phyloP scores from a whole-genome alignment of 2,888 invertebrate species.

The Rhogogaster chlorosoma region DNA sequence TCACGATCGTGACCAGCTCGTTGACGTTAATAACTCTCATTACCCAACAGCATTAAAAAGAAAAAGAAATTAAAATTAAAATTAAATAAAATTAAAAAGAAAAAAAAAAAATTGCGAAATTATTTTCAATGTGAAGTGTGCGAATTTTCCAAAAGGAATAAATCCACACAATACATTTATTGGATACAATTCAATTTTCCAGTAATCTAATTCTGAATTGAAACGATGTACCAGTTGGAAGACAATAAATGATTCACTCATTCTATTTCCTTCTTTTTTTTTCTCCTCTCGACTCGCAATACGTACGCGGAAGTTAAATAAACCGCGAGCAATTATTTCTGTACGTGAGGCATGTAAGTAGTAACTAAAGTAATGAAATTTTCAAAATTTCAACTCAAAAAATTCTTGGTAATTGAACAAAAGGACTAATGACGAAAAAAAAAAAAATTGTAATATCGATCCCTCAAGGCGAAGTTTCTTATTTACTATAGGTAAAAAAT shows the following conservation, averaged over 20 bases:
- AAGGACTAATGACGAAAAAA: not conserved
- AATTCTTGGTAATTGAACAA: not conserved
- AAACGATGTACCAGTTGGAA: not conserved
- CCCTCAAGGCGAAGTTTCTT: not conserved
- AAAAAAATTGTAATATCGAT: not conserved
- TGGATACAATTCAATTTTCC: not conserved
- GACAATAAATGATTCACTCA: conserved; percentile 2
- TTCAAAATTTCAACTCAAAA: not conserved
- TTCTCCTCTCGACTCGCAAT: not conserved
- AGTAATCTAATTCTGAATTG: not conserved
- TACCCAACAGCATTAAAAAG: not conserved
- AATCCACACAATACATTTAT: not conserved
- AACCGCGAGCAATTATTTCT: not conserved
- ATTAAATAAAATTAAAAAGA: too few species aligned
- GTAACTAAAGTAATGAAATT: not conserved
- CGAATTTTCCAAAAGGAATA: too few species aligned
- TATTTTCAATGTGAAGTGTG: too few species aligned
- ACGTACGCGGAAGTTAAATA: conserved; percentile 4
- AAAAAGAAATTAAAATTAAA: too few species aligned
- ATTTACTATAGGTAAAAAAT: not conserved
- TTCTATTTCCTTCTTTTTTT: not conserved
- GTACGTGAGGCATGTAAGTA: not conserved
- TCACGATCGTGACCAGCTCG: not conserved
- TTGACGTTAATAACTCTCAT: not conserved
- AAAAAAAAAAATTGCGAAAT: not conserved